Conservation (phyloP, 2,113 vertebrate genomes). For the Phaethon lepturus region DNA sequence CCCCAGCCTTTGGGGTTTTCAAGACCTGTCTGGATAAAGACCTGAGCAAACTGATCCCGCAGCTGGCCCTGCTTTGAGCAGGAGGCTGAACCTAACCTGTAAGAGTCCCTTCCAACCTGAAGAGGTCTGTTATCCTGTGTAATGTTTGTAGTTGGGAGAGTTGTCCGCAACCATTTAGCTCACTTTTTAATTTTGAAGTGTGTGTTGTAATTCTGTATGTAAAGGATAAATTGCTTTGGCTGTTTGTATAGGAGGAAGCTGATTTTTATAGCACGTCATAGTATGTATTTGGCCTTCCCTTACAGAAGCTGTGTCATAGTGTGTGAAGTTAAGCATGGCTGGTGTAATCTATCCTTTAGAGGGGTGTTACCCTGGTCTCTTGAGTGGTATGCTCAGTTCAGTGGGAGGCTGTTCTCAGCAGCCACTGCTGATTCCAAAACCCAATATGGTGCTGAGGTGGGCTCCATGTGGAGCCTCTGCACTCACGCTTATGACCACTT, state of each 20-base stretch:
- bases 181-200: neutral
- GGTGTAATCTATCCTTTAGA: neutral
- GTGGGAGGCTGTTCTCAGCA: neutral
- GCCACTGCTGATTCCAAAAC: neutral
- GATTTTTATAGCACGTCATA: neutral
- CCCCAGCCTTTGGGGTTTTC: neutral
- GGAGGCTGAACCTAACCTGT: neutral
- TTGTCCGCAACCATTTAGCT: neutral
- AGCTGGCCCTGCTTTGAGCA: neutral
- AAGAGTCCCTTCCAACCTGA: neutral
- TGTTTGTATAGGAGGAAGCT: neutral
- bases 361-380: neutral
- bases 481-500: neutral
- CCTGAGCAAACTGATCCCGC: neutral
- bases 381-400: neutral
- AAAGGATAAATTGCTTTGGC: neutral
- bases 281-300: neutral
- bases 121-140: neutral
- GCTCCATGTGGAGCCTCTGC: neutral
- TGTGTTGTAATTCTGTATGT: neutral
- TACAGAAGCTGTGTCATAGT: neutral
- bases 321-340: neutral
- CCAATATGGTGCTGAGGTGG: neutral
- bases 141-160: accelerated
- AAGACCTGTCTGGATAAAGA: neutral